phyloP scores from a whole-genome alignment of 2,113 vertebrate genomes.

The Collichthys lucidus region DNA sequence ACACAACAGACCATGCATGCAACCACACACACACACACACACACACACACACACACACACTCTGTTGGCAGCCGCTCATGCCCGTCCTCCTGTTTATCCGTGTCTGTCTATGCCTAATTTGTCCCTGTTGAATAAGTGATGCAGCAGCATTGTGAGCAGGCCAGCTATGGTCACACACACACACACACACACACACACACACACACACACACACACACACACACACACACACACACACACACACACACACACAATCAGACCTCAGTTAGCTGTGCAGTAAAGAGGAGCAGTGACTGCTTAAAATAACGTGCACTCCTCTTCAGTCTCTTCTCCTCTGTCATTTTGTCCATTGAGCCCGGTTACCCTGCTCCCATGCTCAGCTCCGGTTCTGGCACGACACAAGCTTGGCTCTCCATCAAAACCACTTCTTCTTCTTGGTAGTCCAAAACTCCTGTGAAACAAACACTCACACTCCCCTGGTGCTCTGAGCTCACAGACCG shows the following conservation, averaged over 20 bases:
- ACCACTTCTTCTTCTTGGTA: too few species aligned
- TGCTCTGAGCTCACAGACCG: too few species aligned
- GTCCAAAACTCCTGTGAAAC: too few species aligned
- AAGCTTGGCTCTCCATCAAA: too few species aligned
- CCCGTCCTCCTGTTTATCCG: slow-evolving; percentile 32
- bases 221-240: too few species aligned
- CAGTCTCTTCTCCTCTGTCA: too few species aligned
- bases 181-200: slow-evolving; percentile 27
- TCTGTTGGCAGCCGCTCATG: slow-evolving; percentile 33
- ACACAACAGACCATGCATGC: not conserved
- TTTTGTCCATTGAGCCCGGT: too few species aligned
- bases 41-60: slow-evolving; percentile 1
- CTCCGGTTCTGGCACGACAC: too few species aligned
- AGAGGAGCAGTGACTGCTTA: not conserved
- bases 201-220: too few species aligned
- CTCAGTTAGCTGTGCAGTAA: not conserved
- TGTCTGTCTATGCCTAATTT: slow-evolving; percentile 68
- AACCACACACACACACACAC: slow-evolving; percentile 2
- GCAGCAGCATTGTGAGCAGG: slow-evolving; percentile 26
- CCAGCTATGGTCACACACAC: slow-evolving; percentile 28
- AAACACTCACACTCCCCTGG: too few species aligned
- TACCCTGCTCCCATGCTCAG: too few species aligned
- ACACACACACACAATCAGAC: not conserved
- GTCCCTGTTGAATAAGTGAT: slow-evolving; percentile 74
- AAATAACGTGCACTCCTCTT: too few species aligned